Conservation (phyloP, 2,113 vertebrate species). For the Notothenia coriiceps region DNA sequence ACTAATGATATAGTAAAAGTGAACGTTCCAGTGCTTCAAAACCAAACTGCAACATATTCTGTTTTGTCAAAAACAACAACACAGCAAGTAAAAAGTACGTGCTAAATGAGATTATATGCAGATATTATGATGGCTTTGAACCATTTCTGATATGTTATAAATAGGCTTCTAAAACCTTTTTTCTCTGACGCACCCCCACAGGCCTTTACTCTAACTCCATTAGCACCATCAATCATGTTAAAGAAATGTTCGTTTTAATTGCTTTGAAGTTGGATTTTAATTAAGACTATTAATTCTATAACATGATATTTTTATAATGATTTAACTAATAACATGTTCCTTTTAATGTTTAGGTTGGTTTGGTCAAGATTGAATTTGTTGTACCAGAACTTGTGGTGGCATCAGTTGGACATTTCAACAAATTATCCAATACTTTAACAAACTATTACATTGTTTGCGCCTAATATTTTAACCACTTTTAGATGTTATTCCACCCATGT, state of each 20-base stretch:
- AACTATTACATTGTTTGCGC: not conserved
- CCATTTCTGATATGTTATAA: not conserved
- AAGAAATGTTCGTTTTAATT: not conserved
- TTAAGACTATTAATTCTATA: not conserved
- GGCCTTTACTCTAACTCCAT: not conserved
- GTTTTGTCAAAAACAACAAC: slow-evolving; percentile 8
- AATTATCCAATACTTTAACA: not conserved
- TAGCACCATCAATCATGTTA: not conserved
- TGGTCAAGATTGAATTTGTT: not conserved
- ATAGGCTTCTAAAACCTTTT: not conserved
- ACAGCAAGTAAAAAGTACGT: not conserved
- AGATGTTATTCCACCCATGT: no score
- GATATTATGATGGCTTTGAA: not conserved
- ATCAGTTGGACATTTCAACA: not conserved
- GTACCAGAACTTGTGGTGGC: not conserved
- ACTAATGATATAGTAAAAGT: slow-evolving; percentile 91
- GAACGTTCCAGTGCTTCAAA: slow-evolving; percentile 85
- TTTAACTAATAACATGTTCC: not conserved
- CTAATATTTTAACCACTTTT: not conserved
- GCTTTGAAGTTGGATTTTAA: not conserved
- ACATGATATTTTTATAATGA: not conserved
- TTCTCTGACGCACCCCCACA: not conserved
- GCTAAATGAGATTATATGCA: not conserved
- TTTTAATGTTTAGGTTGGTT: not conserved
- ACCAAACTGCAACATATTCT: slow-evolving; percentile 50